Conservation (phyloP, 2,797 vertebrate species). For the Silurus lanzhouensis region DNA sequence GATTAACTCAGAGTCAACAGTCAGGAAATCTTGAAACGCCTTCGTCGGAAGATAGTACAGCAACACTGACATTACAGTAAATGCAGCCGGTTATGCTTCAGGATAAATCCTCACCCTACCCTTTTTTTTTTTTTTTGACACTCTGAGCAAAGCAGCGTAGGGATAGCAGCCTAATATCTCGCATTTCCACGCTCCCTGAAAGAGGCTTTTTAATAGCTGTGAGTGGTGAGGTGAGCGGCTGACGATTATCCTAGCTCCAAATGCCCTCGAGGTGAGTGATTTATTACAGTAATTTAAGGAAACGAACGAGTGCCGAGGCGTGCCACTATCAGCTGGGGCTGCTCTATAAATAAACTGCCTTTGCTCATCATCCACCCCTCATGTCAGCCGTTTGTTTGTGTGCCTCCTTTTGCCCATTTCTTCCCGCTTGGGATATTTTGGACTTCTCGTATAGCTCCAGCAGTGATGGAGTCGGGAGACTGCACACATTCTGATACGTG, state of each 20-base stretch:
- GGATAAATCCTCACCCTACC: no score
- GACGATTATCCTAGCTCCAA: conserved; percentile 51
- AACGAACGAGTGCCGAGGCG: conserved; percentile 45
- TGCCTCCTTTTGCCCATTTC: conserved; percentile 53
- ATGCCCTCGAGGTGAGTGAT: conserved; percentile 56
- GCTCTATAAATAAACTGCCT: conserved; percentile 71
- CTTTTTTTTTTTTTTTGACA: no score
- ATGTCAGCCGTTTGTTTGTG: conserved; percentile 62
- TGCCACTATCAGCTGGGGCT: conserved; percentile 48
- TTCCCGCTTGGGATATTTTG: conserved; percentile 20
- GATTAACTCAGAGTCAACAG: conserved; percentile 4
- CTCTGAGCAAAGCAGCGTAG: neutral
- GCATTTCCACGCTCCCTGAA: conserved; percentile 7
- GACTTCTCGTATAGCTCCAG: neutral
- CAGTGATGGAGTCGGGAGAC: neutral
- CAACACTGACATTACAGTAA: neutral
- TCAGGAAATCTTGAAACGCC: conserved; percentile 22
- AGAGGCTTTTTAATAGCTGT: conserved; percentile 50
- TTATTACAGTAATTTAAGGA: conserved; percentile 63
- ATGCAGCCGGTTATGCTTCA: no score
- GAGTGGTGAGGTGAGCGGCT: conserved; percentile 44
- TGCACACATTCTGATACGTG: neutral
- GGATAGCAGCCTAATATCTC: neutral
- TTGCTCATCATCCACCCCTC: conserved; percentile 65
- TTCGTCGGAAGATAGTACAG: neutral